Conservation (phyloP, 2,113 vertebrate genomes). For the Isurus oxyrinchus region DNA sequence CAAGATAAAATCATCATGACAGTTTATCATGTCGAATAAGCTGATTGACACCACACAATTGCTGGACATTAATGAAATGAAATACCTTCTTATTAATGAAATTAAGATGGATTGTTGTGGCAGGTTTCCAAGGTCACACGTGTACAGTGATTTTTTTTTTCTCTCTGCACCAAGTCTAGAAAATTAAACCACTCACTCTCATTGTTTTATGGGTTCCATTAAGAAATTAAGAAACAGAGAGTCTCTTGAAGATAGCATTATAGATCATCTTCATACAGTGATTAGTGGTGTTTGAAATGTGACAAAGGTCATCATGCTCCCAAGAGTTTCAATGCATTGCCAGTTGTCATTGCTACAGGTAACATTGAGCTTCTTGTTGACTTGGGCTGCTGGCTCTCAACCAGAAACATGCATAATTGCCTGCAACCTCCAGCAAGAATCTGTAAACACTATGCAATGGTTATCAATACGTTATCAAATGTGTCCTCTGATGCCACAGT, state of each 20-base stretch:
- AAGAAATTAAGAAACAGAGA: background rate
- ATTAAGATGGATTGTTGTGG: background rate
- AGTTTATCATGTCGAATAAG: background rate
- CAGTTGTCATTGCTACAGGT: background rate
- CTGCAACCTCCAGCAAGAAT: background rate
- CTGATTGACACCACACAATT: background rate
- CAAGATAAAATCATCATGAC: constrained; percentile 3
- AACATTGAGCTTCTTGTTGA: background rate
- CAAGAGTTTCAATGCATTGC: background rate
- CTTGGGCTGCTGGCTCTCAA: background rate
- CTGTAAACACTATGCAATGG: background rate
- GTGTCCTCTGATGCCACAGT: background rate
- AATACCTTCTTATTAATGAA: background rate
- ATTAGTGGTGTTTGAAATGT: background rate
- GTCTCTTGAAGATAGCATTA: background rate
- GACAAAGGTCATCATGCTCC: background rate
- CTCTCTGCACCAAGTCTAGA: background rate
- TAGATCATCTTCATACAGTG: background rate
- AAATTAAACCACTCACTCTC: background rate
- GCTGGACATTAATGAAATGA: background rate
- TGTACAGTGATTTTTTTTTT: background rate
- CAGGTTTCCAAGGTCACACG: background rate
- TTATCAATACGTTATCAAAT: background rate
- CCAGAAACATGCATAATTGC: background rate
- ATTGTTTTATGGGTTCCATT: background rate